Base-by-base conservation (phyloP, 2,888 invertebrate species). In the Myopa testacea region DNA sequence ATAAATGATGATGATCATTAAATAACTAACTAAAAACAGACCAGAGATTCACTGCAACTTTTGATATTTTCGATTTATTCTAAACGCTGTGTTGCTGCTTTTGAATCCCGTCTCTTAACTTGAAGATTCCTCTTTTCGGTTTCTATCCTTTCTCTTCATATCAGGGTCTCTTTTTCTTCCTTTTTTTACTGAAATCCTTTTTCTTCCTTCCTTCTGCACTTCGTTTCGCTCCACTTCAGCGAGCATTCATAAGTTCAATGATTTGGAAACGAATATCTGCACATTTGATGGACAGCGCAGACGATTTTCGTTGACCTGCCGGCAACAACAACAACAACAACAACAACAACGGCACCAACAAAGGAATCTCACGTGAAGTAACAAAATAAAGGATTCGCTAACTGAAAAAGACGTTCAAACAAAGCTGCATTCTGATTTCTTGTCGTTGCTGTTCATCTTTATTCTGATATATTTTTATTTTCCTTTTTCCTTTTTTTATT, bases 261-360 rank as follows among this genome's bases (percentile, higher is more conserved):
- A 86, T 85, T 86, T 85, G 87, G 86, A 87, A 88, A 85, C 81
- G 84, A 85, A 87, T 86, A 86, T 87, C 87, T 87, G 86, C 85
- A 86, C 87, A 86, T 88, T 85, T 88, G 86, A 86, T 83, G 84
- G 86, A 87, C 86, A 84, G 82, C 78, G 81, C 83, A 81, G 81
- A 84, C 84, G 83, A 85, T 82, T 80, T 82, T 77, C 60, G 75
- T 45, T 62, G 50, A 75, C 50, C 12, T 26, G 75, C 60, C 55
- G 40, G 45, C 55, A 69, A 45, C 58, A 69, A 38, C 19, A 52
- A 55, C 5, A 60, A 40, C 72, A 63, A 52, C 75, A 76, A 65
- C 63, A 76, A 52, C 65, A 69, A 70, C 67, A 70, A 58, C 67
- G 37, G 45, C 76, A 62, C n/a, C 50, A 60, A n/a, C 65, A 63